phyloP scores from a whole-genome alignment of 2,888 invertebrate species.

The Junonia oenone region DNA sequence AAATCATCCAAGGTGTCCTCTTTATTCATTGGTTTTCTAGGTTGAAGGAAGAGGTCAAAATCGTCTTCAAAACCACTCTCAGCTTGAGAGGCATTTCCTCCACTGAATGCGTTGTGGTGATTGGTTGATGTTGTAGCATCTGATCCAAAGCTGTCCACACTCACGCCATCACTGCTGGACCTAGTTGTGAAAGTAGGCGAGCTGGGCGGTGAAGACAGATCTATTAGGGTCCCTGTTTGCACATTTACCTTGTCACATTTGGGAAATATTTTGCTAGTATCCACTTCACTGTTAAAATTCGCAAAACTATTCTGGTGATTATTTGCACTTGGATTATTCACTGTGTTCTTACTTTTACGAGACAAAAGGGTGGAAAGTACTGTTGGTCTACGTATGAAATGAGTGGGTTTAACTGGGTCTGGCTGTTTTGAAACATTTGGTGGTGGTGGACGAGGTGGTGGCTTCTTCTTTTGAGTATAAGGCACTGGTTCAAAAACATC shows the following conservation, averaged over 20 bases:
- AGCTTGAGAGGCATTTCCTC: conserved; percentile 84
- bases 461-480: conserved; percentile 81
- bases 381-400: conserved; percentile 72
- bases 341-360: conserved; percentile 55
- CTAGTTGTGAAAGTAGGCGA: conserved; percentile 87
- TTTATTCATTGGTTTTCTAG: conserved; percentile 58
- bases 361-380: conserved; percentile 62
- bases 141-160: conserved; percentile 87
- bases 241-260: conserved; percentile 69
- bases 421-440: conserved; percentile 67
- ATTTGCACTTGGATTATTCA: conserved; percentile 35
- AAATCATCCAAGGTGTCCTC: conserved; percentile 76
- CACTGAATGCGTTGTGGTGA: conserved; percentile 74
- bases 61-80: conserved; percentile 92
- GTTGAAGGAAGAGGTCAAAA: conserved; percentile 83
- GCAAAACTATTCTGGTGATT: conserved; percentile 40
- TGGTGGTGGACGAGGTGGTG: conserved; percentile 86
- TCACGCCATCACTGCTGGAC: conserved; percentile 86
- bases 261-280: conserved; percentile 61
- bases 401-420: conserved; percentile 73
- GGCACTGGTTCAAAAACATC: conserved; percentile 72
- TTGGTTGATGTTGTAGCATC: conserved; percentile 82
- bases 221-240: conserved; percentile 81
- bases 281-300: conserved; percentile 52
- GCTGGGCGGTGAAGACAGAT: conserved; percentile 85